Conservation (phyloP, 2,797 vertebrate species). For the Hapalemur alaotrensis region DNA sequence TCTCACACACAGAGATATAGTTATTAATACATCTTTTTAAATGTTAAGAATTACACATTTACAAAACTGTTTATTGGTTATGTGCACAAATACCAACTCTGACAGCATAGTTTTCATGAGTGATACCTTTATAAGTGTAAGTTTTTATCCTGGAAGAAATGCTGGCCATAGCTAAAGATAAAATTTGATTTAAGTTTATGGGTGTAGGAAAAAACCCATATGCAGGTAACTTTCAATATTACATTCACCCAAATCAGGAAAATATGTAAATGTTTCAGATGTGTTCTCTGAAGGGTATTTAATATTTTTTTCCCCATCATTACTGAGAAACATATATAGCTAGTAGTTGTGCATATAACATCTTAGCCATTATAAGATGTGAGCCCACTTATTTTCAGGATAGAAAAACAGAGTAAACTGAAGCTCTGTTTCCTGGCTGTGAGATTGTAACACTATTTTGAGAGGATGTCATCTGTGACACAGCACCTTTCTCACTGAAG, state of each 20-base stretch:
- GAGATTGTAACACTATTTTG: constrained; percentile 8
- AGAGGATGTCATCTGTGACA: neutral
- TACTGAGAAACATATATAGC: constrained; percentile 1
- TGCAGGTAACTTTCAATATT: neutral
- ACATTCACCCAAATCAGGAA: neutral
- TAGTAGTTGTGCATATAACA: neutral
- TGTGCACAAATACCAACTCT: neutral
- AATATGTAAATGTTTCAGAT: constrained; percentile 23
- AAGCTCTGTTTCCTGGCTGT: neutral
- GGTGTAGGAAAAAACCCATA: neutral
- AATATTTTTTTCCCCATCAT: neutral
- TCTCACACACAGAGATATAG: neutral
- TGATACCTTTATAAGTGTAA: neutral
- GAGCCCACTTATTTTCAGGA: constrained; percentile 34
- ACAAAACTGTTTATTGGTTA: neutral
- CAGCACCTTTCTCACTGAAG: neutral
- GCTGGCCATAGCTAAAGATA: neutral
- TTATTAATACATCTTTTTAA: neutral
- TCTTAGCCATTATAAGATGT: neutral
- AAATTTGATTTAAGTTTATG: constrained; percentile 18
- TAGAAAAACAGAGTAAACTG: constrained; percentile 25
- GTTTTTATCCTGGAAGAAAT: neutral
- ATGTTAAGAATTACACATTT: constrained; percentile 12
- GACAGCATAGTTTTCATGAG: neutral
- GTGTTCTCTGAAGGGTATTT: neutral